Evolutionary conservation across 2,113 vertebrate genomes (phyloP).

Genomic region (Vimba vimba): DNA sequence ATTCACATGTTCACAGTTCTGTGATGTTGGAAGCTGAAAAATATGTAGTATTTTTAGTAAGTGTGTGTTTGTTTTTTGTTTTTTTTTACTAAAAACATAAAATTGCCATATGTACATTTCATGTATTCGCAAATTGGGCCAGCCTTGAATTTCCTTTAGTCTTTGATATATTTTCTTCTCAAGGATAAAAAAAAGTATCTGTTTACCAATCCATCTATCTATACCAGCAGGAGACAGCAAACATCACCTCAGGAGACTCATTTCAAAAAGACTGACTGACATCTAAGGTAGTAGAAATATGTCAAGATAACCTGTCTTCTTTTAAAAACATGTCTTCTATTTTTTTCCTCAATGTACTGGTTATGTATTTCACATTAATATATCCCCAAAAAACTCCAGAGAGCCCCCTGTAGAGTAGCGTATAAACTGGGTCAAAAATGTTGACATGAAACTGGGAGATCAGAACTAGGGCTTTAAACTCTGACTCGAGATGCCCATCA

Average conservation of each 20-base stretch:
- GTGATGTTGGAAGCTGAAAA: too few species aligned
- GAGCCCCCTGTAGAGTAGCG: conserved; percentile 22
- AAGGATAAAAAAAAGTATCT: background rate
- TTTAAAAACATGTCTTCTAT: background rate
- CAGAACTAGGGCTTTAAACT: conserved; percentile 36
- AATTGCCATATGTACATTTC: background rate
- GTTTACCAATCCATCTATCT: background rate
- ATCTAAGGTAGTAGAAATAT: background rate
- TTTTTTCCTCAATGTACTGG: background rate
- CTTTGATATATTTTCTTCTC: background rate
- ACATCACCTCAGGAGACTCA: background rate
- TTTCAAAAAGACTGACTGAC: conserved; percentile 5
- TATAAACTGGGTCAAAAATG: conserved; percentile 46
- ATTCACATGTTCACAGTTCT: too few species aligned
- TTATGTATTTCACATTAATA: conserved; percentile 13
- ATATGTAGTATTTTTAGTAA: too few species aligned
- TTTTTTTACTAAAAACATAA: too few species aligned
- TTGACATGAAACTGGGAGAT: conserved; percentile 12
- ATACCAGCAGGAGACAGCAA: background rate
- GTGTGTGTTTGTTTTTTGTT: too few species aligned
- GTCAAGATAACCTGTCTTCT: background rate
- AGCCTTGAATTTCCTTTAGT: background rate
- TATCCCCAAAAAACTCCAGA: background rate
- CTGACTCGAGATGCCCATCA: background rate
- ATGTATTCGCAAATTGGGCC: background rate